Percentiles rank a stretch among this genome's conserved stretches.
These are phyloP conservation scores for Andricus curvator DNA, from an alignment of 2,888 invertebrate genomes.

Conservation along the genomic window DNA sequence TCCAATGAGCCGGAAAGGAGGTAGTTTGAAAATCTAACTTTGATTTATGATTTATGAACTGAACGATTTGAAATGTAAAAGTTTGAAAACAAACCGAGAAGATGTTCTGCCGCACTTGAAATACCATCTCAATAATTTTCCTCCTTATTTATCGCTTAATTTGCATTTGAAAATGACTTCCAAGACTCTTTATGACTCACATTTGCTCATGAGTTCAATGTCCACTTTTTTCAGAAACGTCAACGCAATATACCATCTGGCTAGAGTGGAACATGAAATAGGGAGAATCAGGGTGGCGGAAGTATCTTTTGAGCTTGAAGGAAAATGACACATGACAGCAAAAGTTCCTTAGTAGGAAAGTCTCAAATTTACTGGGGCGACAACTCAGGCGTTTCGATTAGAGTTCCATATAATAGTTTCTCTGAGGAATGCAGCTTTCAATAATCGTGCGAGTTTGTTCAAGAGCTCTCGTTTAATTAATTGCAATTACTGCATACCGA, in stretches of 20 bases:
- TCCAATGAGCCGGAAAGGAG: too few relatives aligned
- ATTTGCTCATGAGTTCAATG: constrained; percentile 1
- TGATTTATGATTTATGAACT: too few relatives aligned
- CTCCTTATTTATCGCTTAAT: neutral
- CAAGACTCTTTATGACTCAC: constrained; percentile 19
- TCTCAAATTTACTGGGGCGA: constrained; percentile 1
- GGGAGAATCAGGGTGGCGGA: constrained; percentile 1
- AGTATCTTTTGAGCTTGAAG: constrained; percentile 7
- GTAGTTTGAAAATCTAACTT: too few relatives aligned
- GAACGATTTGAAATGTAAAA: too few relatives aligned
- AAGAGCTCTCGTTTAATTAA: constrained; percentile 10
- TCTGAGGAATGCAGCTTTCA: neutral
- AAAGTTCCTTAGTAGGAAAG: constrained; percentile 22
- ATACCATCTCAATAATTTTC: neutral
- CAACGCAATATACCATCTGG: constrained; percentile 6
- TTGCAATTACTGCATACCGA: neutral
- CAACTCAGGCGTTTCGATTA: constrained; percentile 27
- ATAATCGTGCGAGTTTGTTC: constrained; percentile 16
- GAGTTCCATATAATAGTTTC: constrained; percentile 17
- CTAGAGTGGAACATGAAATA: neutral
- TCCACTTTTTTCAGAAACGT: constrained; percentile 5
- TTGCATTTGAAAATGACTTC: constrained; percentile 5
- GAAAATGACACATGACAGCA: constrained; percentile 36
- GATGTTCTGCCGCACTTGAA: too few relatives aligned
- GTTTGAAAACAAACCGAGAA: too few relatives aligned